Evolutionary conservation across 92 coral and sea anemone genomes (phyloP).

Genomic region (Umimayanthus chanpuru): DNA sequence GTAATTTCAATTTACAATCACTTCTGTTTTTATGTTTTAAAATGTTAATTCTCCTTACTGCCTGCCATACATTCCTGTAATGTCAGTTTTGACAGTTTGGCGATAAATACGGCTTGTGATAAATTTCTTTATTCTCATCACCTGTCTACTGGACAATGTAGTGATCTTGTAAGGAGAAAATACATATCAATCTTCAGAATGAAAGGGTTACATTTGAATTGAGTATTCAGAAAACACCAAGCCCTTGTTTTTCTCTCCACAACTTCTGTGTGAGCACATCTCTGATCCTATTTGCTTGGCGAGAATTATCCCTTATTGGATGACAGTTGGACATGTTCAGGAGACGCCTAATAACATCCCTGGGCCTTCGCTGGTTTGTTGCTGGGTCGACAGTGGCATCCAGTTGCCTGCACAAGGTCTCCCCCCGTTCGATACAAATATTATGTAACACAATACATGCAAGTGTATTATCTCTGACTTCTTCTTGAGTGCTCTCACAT

Average conservation of each 20-base stretch:
- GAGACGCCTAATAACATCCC: constrained; percentile 42
- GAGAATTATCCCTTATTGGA: constrained; percentile 45
- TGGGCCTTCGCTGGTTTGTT: constrained; percentile 22
- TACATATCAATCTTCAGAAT: too few species aligned
- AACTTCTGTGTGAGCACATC: constrained; percentile 45
- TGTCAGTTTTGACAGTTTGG: too few species aligned
- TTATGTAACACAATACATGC: constrained; percentile 62
- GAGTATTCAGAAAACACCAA: constrained; percentile 32
- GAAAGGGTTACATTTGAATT: too few species aligned
- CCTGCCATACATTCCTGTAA: too few species aligned
- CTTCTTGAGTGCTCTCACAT: constrained; percentile 44
- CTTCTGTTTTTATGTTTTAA: too few species aligned
- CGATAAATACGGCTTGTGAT: too few species aligned
- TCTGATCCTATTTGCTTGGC: constrained; percentile 46
- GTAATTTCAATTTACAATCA: too few species aligned
- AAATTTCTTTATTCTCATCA: too few species aligned
- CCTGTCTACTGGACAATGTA: too few species aligned
- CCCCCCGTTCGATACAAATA: constrained; percentile 22
- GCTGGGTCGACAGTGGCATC: not conserved
- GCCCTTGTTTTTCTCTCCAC: constrained; percentile 44
- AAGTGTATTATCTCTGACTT: constrained; percentile 32
- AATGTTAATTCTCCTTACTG: too few species aligned
- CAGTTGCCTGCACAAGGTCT: constrained; percentile 3
- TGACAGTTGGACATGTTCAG: constrained; percentile 46
- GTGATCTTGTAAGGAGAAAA: too few species aligned